Base-by-base conservation (phyloP, 2,888 invertebrate genomes). In the Cephus pygmeus region DNA sequence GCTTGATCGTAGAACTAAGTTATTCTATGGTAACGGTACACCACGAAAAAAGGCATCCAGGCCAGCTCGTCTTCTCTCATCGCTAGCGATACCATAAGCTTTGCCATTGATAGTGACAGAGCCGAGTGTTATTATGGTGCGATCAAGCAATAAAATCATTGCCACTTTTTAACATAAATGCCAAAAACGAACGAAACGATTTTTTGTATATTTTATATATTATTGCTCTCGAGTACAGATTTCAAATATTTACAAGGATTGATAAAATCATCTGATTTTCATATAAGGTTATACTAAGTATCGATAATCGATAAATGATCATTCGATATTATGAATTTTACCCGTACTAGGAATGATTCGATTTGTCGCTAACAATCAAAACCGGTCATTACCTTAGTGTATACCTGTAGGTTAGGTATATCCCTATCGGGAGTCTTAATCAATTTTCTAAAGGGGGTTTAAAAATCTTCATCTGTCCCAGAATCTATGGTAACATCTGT, bases 31-130 rank as follows among this genome's bases (percentile, higher is more conserved):
- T 89, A 89, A 89, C 89, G 89, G 89, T 86, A 89, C 82, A 84
- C 77, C 75, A 86, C 87, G 85, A 88, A 89, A 89, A 89, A 89
- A 88, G 89, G 85, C 89, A 89, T 87, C 80, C 87, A 89, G 89
- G 89, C 87, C 89, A 86, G 79, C 74, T 75, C 80, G 75, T 77
- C 81, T 75, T 77, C 76, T 78, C 73, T 78, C 79, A 73, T 77
- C 77, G 73, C 35, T 76, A 77, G 76, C 76, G 79, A 79, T 69
- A 69, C 76, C 76, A 73, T 69, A 80, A 76, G 78, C 77, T 80
- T 75, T 75, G 76, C 36, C 77, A 77, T 77, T 69, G 75, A 76
- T 71, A 81, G 78, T 69, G 77, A 79, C 71, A 40, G 79, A 76
- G 30, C 74, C 75, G 68, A 79, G 79, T 71, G 31, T 34, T 9